Evolutionary conservation across 35 echinoderm and acorn worm genomes (phyloP), one percentile per base, ranked within the genome.

Genomic region (Lytechinus variegatus): DNA sequence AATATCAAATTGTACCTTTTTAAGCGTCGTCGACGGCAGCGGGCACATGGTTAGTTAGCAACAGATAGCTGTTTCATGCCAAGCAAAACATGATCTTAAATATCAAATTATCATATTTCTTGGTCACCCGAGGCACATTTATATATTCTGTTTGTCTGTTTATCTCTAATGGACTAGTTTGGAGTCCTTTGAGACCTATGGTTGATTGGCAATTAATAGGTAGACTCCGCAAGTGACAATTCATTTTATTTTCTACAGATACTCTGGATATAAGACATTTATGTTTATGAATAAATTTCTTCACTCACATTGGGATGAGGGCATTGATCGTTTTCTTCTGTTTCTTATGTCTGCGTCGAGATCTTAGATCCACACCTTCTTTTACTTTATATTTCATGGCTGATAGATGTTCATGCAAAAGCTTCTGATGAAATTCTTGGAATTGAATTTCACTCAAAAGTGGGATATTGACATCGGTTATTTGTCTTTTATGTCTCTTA

Each of bases 1-100:
- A 79, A 79, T 79, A 79, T 79, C 66, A 79, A 79, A 58, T 24
- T 79, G 66, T n/a, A 24, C n/a, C 66, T 79, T 79, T 71, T 79
- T 79, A 9, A 6, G 66, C 66, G 66, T 79, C 21, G 14, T 79
- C 21, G 14, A 79, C 7, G 16, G 66, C 19, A 79, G 66, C 16
- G 3, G 19, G 14, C 66, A 79, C 66, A 24, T 79, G 66, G 66
- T 24, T 44, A 44, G 33, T 24, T 79, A 79, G 66, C 66, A 3
- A 79, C 66, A 79, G 19, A 79, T 24, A 1, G 19, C 19, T 79
- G 66, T 7, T 79, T 44, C 19, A 79, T 79, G 19, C 19, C 66
- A 19, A 79, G 66, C 66, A 79, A 79, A 79, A n/a, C 61, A 79
- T 21, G 66, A 79, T 79, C 19, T 24, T 79, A 79, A 79, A 79